Base-by-base conservation (phyloP, 2,888 invertebrate species). In the Leucophora obtusa region DNA sequence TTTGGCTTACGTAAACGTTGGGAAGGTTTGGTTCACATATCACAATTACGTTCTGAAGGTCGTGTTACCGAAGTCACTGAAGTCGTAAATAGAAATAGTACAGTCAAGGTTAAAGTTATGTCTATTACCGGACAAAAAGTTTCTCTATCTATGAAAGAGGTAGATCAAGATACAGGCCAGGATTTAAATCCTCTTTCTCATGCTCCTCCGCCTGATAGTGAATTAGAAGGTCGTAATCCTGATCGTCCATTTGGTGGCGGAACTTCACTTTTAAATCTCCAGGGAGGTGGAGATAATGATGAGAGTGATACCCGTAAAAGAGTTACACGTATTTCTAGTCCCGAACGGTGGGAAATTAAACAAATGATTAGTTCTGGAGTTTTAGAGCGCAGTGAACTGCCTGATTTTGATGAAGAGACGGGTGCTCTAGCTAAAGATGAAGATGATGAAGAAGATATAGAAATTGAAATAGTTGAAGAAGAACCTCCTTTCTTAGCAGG, bases 11-110 rank as follows among this genome's bases (percentile, higher is more conserved):
- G 94, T 62, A 95, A 96, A 84, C 93, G 95, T 54, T 96, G 96
- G 94, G 99, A 99, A 89, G 99, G 99, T 0, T 92, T 99, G 0
- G 98, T 98, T 1, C 99, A 99, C 88, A 98, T 99, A 85, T 99
- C 99, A 0, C 96, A 98, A 90, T 91, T 98, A 47, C 92, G 98
- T 56, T 93, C 97, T 0, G 98, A 98, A 90, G 98, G 98, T 0
- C 93, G 98, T 79, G 98, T 99, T 10, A 96, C 96, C 0, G 96
- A 96, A 90, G 98, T 98, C 0, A 94, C 96, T 0, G 99, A 99
- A 90, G 98, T 99, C 6, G 97, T 99, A 0, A 93, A 93, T 18
- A 93, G 97, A 83, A 98, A 97, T 0, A 95, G 96, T 84, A 95
- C 94, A 91, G 97, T 98, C 0, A 95, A 95, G 91, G 96, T 96